A percentile compares a stretch with the other conserved stretches of the same genome.
phyloP scores from a whole-genome alignment of 2,113 vertebrate genomes.

The Microtus oregoni region DNA sequence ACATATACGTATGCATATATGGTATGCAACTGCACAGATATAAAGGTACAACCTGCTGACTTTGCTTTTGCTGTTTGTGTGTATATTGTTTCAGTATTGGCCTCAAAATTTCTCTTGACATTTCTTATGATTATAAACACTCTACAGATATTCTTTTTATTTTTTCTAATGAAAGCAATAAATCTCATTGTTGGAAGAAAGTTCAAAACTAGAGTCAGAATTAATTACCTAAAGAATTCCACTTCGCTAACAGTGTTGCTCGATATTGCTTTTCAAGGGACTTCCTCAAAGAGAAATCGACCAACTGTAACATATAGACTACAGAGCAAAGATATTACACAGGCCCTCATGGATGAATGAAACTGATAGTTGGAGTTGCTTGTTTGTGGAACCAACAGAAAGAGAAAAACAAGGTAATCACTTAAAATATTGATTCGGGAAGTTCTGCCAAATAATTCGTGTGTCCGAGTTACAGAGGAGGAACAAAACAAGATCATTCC shows the following conservation, averaged over 20 bases:
- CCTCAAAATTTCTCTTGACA: background rate
- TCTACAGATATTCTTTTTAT: background rate
- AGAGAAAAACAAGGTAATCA: background rate
- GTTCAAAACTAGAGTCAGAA: background rate
- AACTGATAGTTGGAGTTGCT: background rate
- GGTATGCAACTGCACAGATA: background rate
- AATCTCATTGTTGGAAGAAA: background rate
- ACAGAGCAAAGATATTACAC: background rate
- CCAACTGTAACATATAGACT: background rate
- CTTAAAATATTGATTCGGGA: background rate
- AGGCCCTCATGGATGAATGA: background rate
- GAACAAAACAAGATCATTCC: background rate
- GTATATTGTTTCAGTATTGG: background rate
- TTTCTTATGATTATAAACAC: background rate
- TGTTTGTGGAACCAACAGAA: background rate
- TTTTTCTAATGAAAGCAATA: slow-evolving; percentile 7
- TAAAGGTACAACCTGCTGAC: background rate
- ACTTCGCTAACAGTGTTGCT: background rate
- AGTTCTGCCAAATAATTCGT: background rate
- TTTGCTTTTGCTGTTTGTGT: background rate
- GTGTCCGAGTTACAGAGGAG: background rate
- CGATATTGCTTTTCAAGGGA: background rate
- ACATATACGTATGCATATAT: background rate
- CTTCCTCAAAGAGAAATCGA: background rate
- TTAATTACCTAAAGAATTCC: background rate